phyloP scores from a whole-genome alignment of 2,797 vertebrate genomes.

The Coendou prehensilis region DNA sequence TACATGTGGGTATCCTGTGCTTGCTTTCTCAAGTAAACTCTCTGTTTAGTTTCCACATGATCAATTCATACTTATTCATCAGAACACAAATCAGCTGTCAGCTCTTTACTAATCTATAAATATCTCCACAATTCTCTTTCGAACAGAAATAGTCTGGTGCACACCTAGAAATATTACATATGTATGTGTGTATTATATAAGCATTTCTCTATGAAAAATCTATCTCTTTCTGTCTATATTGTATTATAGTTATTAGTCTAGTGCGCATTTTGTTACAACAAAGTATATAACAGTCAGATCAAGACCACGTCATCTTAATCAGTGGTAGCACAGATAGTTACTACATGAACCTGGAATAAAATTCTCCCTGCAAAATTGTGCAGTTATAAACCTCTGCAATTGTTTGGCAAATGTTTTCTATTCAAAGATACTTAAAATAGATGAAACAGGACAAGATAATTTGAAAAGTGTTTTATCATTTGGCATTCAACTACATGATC shows the following conservation, averaged over 20 bases:
- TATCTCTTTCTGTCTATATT: not conserved
- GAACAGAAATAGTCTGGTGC: not conserved
- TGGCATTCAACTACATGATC: constrained; percentile 93
- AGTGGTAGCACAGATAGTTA: not conserved
- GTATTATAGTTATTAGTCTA: not conserved
- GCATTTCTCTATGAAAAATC: not conserved
- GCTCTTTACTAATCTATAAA: not conserved
- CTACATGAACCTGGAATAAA: not conserved
- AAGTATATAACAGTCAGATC: not conserved
- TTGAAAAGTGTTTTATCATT: constrained; percentile 92
- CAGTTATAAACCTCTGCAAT: not conserved
- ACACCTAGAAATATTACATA: not conserved
- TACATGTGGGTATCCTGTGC: not conserved
- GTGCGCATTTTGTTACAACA: not conserved
- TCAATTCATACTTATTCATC: not conserved
- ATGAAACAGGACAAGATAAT: constrained; percentile 93
- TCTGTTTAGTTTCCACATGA: not conserved
- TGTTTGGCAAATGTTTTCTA: constrained; percentile 89
- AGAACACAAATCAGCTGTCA: not conserved
- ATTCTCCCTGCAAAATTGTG: not conserved
- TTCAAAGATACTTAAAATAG: constrained; percentile 94
- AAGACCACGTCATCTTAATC: not conserved
- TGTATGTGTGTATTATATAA: not conserved
- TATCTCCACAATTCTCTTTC: not conserved
- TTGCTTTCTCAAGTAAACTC: not conserved